These are phyloP conservation scores for Spatulosminthurus flaviceps DNA, from an alignment of 2,888 invertebrate species.

Conservation along the genomic window DNA sequence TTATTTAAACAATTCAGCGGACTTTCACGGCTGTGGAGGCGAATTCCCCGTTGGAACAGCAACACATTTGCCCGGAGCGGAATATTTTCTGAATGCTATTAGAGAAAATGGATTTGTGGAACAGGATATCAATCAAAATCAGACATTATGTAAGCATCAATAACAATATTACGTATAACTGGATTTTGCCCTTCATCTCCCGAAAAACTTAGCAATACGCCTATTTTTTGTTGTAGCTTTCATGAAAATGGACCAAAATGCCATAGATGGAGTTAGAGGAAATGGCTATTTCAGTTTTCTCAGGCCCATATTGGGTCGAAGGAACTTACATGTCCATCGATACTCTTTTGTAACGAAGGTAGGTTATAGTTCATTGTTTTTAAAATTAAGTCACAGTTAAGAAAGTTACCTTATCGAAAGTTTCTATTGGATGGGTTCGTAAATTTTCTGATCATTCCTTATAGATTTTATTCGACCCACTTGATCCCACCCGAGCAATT, in stretches of 20 bases:
- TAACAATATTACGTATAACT: no score
- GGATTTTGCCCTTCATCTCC: not conserved
- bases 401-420: no score
- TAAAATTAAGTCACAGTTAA: no score
- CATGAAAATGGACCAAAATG: conserved; percentile 43
- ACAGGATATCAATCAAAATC: conserved; percentile 43
- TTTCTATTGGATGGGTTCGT: no score
- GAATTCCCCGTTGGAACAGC: conserved; percentile 32
- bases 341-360: not conserved
- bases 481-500: not conserved
- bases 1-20: conserved; percentile 13
- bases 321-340: conserved; percentile 21
- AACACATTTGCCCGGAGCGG: not conserved
- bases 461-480: conserved; percentile 37
- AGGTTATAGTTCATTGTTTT: no score
- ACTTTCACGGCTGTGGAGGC: conserved; percentile 38
- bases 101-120: conserved; percentile 24
- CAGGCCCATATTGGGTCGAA: conserved; percentile 35
- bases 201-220: not conserved
- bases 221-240: conserved; percentile 20
- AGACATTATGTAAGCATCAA: not conserved
- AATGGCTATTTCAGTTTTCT: conserved; percentile 37
- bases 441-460: no score
- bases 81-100: conserved; percentile 36
- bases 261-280: conserved; percentile 33